Evolutionary conservation across 23 tunicate species (phyloP).

Genomic region (Ascidia mentula): DNA sequence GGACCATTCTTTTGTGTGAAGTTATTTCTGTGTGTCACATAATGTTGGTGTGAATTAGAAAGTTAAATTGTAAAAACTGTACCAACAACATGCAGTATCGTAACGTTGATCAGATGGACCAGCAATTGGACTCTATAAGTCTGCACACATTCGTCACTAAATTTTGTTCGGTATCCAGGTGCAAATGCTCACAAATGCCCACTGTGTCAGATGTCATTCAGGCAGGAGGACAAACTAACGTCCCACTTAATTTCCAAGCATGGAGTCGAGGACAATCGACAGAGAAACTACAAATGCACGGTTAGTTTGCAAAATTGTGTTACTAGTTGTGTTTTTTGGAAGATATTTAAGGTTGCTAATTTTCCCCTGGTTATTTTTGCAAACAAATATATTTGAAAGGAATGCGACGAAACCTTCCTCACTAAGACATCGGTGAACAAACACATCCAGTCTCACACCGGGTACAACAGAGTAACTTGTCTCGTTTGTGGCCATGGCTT

Average conservation of each 20-base stretch:
- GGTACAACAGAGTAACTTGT: conserved; percentile 47
- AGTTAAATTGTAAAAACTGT: too few species aligned
- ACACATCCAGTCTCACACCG: conserved; percentile 80
- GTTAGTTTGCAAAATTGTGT: conserved; percentile 34
- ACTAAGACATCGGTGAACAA: conserved; percentile 56
- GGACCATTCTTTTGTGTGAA: too few species aligned
- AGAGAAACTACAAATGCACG: conserved; percentile 83
- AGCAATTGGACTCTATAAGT: too few species aligned
- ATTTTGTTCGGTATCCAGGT: conserved; percentile 19
- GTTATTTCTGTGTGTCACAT: too few species aligned
- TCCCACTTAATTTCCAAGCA: conserved; percentile 69
- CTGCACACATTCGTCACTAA: too few species aligned
- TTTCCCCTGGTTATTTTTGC: too few species aligned
- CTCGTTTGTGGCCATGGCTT: conserved; percentile 49
- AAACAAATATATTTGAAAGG: too few species aligned
- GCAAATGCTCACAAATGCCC: conserved; percentile 28
- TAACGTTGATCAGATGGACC: too few species aligned
- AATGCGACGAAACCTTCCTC: conserved; percentile 63
- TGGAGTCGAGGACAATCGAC: conserved; percentile 33
- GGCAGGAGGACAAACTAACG: conserved; percentile 19
- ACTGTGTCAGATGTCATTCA: conserved; percentile 30
- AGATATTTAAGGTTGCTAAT: too few species aligned
- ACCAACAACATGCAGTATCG: too few species aligned
- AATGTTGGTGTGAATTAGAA: too few species aligned
- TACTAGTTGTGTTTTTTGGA: too few species aligned